phyloP scores from a whole-genome alignment of 2,797 vertebrate species.

The Neosalanx taihuensis region DNA sequence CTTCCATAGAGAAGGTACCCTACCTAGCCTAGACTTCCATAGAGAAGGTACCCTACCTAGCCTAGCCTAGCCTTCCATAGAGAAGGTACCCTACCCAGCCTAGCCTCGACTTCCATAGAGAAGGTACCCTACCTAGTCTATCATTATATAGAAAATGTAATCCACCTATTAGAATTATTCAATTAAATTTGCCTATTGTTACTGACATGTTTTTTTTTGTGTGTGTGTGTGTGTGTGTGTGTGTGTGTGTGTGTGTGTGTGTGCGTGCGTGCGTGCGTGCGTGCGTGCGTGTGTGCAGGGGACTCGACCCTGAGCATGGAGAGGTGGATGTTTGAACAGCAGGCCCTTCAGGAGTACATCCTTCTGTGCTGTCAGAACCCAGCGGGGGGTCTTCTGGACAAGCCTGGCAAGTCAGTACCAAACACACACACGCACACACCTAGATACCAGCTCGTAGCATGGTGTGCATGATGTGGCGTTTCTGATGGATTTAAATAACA shows the following conservation, averaged over 20 bases:
- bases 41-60: too few relatives aligned
- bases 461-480: neutral
- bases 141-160: too few relatives aligned
- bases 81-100: constrained; percentile 69
- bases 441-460: neutral
- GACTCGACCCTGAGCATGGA: constrained; percentile 82
- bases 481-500: too few relatives aligned
- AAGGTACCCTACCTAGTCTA: too few relatives aligned
- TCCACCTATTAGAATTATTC: neutral
- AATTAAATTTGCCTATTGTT: neutral
- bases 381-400: constrained; percentile 89
- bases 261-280: neutral
- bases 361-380: constrained; percentile 96
- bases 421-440: constrained; percentile 1
- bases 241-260: constrained; percentile 1
- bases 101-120: too few relatives aligned
- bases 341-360: constrained; percentile 95
- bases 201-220: neutral
- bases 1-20: too few relatives aligned
- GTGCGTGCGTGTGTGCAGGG: constrained; percentile 64
- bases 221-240: neutral
- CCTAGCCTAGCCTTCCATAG: constrained; percentile 73
- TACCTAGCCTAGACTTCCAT: constrained; percentile 69
- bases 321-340: constrained; percentile 95
- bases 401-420: constrained; percentile 94